Conservation (phyloP, 2,888 invertebrate species). For the Myopa tessellatipennis region DNA sequence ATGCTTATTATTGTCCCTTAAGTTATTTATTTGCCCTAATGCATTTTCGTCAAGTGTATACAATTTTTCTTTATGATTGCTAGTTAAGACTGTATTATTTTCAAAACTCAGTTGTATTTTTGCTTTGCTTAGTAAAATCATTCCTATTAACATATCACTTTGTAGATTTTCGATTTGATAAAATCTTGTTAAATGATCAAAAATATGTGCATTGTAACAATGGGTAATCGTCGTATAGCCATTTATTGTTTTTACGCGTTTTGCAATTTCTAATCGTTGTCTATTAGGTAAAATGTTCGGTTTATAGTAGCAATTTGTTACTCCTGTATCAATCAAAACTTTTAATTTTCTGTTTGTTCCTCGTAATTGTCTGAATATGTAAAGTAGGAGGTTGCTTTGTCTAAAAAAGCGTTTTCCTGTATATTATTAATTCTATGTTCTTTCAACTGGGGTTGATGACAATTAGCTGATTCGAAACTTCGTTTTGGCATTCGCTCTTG, state of each 20-base stretch:
- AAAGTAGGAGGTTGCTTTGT: slow-evolving; percentile 6
- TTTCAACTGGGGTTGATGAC: slow-evolving; percentile 21
- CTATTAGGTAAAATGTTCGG: slow-evolving; percentile 16
- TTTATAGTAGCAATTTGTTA: slow-evolving; percentile 37
- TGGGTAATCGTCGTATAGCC: slow-evolving; percentile 20
- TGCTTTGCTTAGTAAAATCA: slow-evolving; percentile 10
- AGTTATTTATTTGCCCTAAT: slow-evolving; percentile 12
- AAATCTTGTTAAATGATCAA: slow-evolving; percentile 31
- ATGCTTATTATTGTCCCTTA: slow-evolving; percentile 4
- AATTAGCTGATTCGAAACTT: slow-evolving; percentile 16
- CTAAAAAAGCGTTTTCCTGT: slow-evolving; percentile 28
- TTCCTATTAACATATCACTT: slow-evolving; percentile 38
- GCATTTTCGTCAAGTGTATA: neutral
- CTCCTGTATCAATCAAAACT: slow-evolving; percentile 38
- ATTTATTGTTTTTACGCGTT: slow-evolving; percentile 29
- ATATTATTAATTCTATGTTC: slow-evolving; percentile 33
- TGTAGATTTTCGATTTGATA: slow-evolving; percentile 38
- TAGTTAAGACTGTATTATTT: neutral
- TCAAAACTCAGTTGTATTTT: slow-evolving; percentile 13
- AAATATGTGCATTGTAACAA: slow-evolving; percentile 34
- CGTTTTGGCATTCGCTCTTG: neutral
- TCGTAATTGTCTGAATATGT: slow-evolving; percentile 23
- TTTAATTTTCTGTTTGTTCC: slow-evolving; percentile 18
- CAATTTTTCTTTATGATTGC: neutral
- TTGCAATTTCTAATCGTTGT: slow-evolving; percentile 28